phyloP scores from a whole-genome alignment of 2,888 invertebrate species.

The Eurois occulta region DNA sequence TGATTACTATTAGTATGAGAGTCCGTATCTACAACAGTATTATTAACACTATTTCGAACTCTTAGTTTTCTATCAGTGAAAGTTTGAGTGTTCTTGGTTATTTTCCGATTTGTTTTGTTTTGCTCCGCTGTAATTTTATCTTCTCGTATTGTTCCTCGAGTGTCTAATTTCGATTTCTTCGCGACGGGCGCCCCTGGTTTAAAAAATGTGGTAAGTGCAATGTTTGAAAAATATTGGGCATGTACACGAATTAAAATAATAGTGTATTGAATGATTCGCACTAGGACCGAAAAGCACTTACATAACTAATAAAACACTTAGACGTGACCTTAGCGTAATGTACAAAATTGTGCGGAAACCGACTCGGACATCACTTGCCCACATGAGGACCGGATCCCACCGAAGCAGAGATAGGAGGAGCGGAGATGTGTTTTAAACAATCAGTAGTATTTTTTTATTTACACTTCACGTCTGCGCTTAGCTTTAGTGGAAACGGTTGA shows the following conservation, averaged over 20 bases:
- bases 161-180: background rate
- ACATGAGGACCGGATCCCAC: too few species aligned
- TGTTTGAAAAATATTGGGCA: background rate
- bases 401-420: too few species aligned
- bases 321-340: too few species aligned
- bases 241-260: background rate
- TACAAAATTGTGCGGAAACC: too few species aligned
- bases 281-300: background rate
- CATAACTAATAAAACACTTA: too few species aligned
- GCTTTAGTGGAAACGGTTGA: too few species aligned
- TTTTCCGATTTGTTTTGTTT: background rate
- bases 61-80: background rate
- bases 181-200: background rate
- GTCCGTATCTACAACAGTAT: background rate
- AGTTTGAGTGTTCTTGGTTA: background rate
- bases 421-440: too few species aligned
- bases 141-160: background rate
- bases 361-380: too few species aligned
- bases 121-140: background rate
- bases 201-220: background rate
- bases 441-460: too few species aligned
- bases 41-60: background rate
- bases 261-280: background rate
- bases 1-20: background rate
- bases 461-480: too few species aligned